Evolutionary conservation across 2,797 vertebrate species (phyloP).

Genomic region (Mastacembelus armatus): DNA sequence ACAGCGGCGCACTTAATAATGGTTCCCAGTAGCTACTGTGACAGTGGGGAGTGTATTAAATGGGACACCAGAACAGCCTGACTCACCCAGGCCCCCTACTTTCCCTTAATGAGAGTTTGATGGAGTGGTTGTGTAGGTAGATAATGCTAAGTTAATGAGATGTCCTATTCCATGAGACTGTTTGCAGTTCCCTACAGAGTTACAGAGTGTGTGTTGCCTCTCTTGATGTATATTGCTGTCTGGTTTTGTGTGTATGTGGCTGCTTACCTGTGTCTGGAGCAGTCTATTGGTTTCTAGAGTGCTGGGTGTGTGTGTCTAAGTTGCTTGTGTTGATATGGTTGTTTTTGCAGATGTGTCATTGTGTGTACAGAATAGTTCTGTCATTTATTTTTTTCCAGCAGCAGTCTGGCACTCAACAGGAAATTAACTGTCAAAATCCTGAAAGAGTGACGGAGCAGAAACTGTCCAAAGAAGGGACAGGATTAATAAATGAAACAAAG

Average conservation of each 20-base stretch:
- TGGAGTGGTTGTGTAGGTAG: conserved; percentile 70
- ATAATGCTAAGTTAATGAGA: conserved; percentile 77
- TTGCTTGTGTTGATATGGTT: not conserved
- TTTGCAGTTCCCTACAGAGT: conserved; percentile 66
- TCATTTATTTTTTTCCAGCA: conserved; percentile 11
- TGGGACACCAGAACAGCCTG: conserved; percentile 61
- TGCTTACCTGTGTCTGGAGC: conserved; percentile 23
- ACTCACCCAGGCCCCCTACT: conserved; percentile 51
- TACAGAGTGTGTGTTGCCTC: conserved; percentile 26
- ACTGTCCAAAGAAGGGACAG: conserved; percentile 12
- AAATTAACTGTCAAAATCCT: conserved; percentile 68
- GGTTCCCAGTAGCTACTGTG: conserved; percentile 67
- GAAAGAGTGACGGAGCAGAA: conserved; percentile 57
- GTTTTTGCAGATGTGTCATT: not conserved
- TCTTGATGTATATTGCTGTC: conserved; percentile 49
- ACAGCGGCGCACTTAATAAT: conserved; percentile 67
- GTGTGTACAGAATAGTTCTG: not conserved
- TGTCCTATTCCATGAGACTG: conserved; percentile 60
- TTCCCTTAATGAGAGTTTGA: conserved; percentile 73
- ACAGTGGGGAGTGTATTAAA: conserved; percentile 72
- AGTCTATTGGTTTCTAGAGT: conserved; percentile 13
- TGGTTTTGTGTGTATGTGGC: conserved; percentile 18
- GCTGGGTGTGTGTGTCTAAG: not conserved
- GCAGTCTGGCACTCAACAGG: conserved; percentile 28
- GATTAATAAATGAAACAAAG: conserved; percentile 50